phyloP scores from a whole-genome alignment of 2,113 vertebrate genomes.

The Haplochromis burtoni region DNA sequence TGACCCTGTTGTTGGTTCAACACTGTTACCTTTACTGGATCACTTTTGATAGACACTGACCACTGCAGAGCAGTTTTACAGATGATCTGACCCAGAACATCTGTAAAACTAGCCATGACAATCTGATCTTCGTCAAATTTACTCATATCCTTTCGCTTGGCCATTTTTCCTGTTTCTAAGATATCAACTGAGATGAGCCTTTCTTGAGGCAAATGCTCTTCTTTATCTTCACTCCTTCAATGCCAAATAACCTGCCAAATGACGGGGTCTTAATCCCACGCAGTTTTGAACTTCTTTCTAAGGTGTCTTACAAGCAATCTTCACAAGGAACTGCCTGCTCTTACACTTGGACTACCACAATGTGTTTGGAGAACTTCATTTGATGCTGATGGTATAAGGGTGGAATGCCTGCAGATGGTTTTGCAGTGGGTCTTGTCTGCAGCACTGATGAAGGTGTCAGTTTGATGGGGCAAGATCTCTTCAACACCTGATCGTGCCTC shows the following conservation, averaged over 20 bases:
- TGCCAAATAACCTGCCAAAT: neutral
- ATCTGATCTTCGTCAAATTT: neutral
- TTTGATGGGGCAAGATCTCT: neutral
- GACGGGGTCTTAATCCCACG: neutral
- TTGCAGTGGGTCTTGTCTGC: neutral
- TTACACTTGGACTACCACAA: neutral
- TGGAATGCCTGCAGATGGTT: neutral
- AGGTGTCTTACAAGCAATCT: neutral
- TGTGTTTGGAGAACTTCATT: neutral
- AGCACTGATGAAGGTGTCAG: neutral
- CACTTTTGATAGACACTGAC: neutral
- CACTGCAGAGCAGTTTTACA: neutral
- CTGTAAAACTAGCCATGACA: neutral
- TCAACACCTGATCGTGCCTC: neutral
- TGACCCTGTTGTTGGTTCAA: neutral
- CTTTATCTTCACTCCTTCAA: neutral
- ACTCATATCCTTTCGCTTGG: neutral
- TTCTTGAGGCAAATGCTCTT: neutral
- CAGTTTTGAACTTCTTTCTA: neutral
- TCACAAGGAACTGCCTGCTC: neutral
- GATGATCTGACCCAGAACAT: neutral
- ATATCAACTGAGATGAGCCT: neutral
- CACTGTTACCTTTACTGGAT: neutral
- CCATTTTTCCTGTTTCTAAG: neutral
- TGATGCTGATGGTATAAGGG: neutral